Conservation (phyloP, 2,888 invertebrate species). For the Nomada hirtipes region DNA sequence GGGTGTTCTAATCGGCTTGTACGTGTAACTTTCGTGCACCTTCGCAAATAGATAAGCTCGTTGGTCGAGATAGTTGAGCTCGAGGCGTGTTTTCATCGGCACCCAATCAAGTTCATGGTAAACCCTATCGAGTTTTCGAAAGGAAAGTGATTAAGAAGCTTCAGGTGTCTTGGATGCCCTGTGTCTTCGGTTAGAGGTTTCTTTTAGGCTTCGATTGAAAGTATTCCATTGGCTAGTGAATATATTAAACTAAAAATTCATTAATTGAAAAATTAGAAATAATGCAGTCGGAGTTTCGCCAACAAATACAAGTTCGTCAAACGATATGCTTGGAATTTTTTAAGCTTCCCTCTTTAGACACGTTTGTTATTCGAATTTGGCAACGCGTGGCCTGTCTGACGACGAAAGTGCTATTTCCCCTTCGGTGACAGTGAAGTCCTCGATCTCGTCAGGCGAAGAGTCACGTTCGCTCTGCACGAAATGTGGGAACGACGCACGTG, state of each 20-base stretch:
- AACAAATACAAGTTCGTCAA: too few species aligned
- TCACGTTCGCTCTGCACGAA: constrained; percentile 62
- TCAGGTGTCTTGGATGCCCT: not conserved
- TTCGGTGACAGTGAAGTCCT: constrained; percentile 28
- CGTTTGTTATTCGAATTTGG: constrained; percentile 28
- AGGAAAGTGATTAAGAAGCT: constrained; percentile 6
- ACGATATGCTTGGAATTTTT: too few species aligned
- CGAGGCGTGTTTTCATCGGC: constrained; percentile 60
- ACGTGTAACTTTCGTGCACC: constrained; percentile 63
- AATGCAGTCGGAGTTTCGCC: too few species aligned
- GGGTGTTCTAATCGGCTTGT: constrained; percentile 75
- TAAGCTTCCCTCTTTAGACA: not conserved
- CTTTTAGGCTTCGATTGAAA: not conserved
- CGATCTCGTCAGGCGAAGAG: constrained; percentile 30
- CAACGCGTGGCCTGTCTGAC: constrained; percentile 26
- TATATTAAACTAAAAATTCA: too few species aligned
- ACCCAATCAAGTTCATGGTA: constrained; percentile 49
- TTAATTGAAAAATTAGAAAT: too few species aligned
- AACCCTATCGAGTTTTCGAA: constrained; percentile 30
- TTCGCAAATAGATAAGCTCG: constrained; percentile 70
- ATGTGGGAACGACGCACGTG: constrained; percentile 63
- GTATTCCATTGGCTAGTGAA: too few species aligned
- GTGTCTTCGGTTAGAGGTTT: not conserved
- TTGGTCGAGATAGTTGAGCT: constrained; percentile 52
- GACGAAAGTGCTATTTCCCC: constrained; percentile 41